Evolutionary conservation across 1,140 invertebrate species (phyloP).

Genomic region (Asobara japonica): DNA sequence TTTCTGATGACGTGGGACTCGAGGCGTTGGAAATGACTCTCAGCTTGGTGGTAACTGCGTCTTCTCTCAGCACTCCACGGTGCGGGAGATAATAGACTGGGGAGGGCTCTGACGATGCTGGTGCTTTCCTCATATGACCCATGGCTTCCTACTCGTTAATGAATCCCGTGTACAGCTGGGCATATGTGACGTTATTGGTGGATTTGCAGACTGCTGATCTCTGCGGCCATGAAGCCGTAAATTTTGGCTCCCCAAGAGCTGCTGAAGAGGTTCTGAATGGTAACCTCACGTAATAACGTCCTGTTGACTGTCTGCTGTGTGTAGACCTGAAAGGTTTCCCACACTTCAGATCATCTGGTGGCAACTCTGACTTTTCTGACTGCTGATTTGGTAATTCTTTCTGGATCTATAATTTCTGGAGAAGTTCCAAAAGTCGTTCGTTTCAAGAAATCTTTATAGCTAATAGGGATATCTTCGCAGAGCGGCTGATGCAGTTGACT

Average conservation of each 20-base stretch:
- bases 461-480: background rate
- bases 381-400: background rate
- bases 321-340: background rate
- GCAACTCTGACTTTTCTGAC: background rate
- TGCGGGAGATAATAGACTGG: background rate
- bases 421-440: background rate
- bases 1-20: background rate
- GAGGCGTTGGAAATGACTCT: background rate
- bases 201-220: background rate
- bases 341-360: background rate
- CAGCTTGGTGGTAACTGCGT: background rate
- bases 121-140: background rate
- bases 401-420: background rate
- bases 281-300: background rate
- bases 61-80: background rate
- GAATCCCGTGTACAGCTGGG: background rate
- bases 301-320: background rate
- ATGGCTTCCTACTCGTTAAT: background rate
- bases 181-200: background rate
- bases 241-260: background rate
- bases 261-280: background rate
- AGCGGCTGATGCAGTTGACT: background rate
- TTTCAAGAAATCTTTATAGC: background rate
- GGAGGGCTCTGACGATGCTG: background rate
- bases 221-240: background rate